Evolutionary conservation across 2,113 vertebrate species (phyloP).

Genomic region (Henicopernis longicauda): DNA sequence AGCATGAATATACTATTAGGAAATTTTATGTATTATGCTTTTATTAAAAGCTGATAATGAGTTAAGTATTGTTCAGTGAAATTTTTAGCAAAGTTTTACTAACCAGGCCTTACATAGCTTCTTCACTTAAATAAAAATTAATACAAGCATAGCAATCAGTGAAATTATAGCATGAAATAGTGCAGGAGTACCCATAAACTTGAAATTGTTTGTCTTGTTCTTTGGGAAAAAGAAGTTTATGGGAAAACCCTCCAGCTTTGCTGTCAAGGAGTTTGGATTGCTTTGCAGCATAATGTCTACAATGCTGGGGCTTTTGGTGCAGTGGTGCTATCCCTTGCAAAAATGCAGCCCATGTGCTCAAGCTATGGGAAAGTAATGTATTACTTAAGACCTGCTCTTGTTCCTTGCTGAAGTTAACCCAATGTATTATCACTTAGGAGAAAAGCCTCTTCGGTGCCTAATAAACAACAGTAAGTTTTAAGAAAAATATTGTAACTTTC

Average conservation of each 20-base stretch:
- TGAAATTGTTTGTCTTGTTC: not conserved
- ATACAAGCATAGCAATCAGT: not conserved
- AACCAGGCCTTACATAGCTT: not conserved
- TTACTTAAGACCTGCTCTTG: not conserved
- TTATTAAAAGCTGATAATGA: not conserved
- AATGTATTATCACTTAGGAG: not conserved
- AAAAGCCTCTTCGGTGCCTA: not conserved
- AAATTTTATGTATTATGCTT: not conserved
- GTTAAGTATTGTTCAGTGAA: not conserved
- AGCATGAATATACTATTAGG: not conserved
- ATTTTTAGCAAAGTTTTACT: not conserved
- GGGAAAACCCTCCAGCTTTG: not conserved
- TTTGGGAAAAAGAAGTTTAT: not conserved
- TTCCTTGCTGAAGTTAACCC: not conserved
- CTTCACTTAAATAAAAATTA: not conserved
- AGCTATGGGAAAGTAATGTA: not conserved
- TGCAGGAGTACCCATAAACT: not conserved
- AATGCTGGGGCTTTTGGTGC: not conserved
- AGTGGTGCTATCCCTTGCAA: not conserved
- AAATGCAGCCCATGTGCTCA: not conserved
- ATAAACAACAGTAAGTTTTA: not conserved
- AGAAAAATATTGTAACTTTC: not conserved
- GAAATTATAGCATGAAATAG: not conserved
- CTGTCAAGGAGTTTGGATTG: not conserved
- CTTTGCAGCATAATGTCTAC: not conserved